Base-by-base conservation (phyloP, 2,113 vertebrate genomes). In the Hippocampus mohnikei region DNA sequence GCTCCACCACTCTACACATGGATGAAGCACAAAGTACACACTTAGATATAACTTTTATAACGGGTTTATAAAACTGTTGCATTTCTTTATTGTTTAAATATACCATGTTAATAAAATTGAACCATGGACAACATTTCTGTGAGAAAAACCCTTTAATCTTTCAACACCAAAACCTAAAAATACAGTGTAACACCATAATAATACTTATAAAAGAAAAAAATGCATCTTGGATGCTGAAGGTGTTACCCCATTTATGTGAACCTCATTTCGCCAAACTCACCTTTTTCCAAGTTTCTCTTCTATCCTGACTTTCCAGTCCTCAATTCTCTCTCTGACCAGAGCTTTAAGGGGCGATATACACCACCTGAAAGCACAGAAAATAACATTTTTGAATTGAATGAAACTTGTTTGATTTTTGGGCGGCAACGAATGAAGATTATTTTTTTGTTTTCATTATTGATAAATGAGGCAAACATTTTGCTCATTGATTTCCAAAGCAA, bases 261-360 rank as follows among this genome's bases (percentile, higher is more conserved):
- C 21, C n/a, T 41, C 16, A 48, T 44, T 8, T 42, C 4, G 56
- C 6, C 25, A 27, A 9, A 92, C 95, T 93, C 91, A 98, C 97
- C 93, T 98, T 90, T 94, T 96, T 62, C 96, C 96, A 79, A 99
- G 94, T 74, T 97, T 95, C 88, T 98, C 94, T 88, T 97, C 95
- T 73, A 99, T 95, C 78, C 96, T 93, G 81, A 98, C 27, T 93
- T 98, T 98, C 97, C 97, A 99, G 81, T 99, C 97, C 79, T 98
- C 95, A 69, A 99, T 96, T 90, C 97, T 93, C 80, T 99, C 97
- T 75, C 97, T 93, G 64, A 99, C 97, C 0, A 99, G 90, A 18
- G 97, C 97, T 84, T 99, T 99, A 65, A 99, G 82, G 2, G 8
- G 97, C 97, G 52, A 99, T 99, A 72, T 98, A 99, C 18, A 99